A percentile compares a stretch with the other conserved stretches of the same genome.
Conservation (phyloP, 2,888 invertebrate genomes). For the Hydropsyche betteni region DNA sequence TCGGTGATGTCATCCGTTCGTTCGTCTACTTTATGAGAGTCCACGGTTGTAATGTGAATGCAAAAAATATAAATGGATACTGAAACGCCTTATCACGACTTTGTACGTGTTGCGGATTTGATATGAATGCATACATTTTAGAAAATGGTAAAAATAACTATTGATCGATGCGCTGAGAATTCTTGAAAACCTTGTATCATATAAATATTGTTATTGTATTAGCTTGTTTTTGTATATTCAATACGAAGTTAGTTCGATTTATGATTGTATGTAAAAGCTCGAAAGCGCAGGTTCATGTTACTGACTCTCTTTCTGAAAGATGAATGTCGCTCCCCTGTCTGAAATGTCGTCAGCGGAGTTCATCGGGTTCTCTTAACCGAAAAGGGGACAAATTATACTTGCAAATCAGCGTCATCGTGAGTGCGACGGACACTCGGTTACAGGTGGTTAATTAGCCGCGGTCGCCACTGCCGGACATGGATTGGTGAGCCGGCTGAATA, state of each 20-base stretch:
- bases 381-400: constrained; percentile 24
- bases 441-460: constrained; percentile 46
- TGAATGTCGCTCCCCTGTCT: neutral
- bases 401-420: constrained; percentile 9
- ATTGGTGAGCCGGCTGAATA: constrained; percentile 47
- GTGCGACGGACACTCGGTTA: neutral
- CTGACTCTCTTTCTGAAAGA: too few relatives aligned
- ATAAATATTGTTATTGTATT: neutral
- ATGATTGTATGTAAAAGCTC: neutral
- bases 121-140: too few relatives aligned
- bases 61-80: neutral
- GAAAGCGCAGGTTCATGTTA: too few relatives aligned
- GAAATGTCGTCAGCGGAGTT: neutral
- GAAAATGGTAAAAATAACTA: too few relatives aligned
- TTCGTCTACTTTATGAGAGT: too few relatives aligned
- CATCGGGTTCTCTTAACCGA: constrained; percentile 1
- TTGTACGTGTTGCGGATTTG: too few relatives aligned
- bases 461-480: constrained; percentile 42
- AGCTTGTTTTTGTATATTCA: too few relatives aligned
- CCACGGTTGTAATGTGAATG: neutral
- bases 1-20: constrained; percentile 27
- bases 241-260: too few relatives aligned
- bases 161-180: too few relatives aligned
- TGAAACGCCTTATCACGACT: too few relatives aligned
- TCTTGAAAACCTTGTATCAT: neutral